Percentiles rank a stretch among this genome's conserved stretches.
These are phyloP conservation scores for Echeneis naucrates DNA, from an alignment of 2,797 vertebrate species.

Conservation along the genomic window DNA sequence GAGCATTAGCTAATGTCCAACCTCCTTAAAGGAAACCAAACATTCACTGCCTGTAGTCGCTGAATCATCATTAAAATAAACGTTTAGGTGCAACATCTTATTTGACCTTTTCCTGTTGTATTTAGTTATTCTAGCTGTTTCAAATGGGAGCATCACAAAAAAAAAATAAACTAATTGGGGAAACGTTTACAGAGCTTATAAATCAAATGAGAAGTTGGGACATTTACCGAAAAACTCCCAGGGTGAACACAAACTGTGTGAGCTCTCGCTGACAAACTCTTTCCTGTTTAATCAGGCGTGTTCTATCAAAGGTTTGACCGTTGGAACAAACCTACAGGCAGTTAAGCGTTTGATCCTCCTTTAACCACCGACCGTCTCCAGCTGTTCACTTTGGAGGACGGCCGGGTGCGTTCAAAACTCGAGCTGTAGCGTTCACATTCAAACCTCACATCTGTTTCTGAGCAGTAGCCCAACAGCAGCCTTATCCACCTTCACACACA, in stretches of 20 bases:
- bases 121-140: too few species aligned
- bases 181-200: too few species aligned
- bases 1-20: background rate
- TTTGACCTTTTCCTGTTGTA: too few species aligned
- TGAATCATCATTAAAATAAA: too few species aligned
- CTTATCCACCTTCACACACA: constrained; percentile 47
- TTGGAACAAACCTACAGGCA: constrained; percentile 9
- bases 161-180: too few species aligned
- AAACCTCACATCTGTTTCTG: constrained; percentile 42
- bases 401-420: constrained; percentile 14
- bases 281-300: background rate
- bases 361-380: constrained; percentile 35
- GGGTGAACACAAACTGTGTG: too few species aligned
- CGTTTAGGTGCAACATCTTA: too few species aligned
- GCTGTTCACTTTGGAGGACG: constrained; percentile 23
- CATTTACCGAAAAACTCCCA: too few species aligned
- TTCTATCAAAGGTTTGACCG: background rate
- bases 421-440: constrained; percentile 59
- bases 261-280: too few species aligned
- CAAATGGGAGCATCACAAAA: too few species aligned
- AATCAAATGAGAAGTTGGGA: too few species aligned
- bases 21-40: constrained; percentile 23
- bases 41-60: constrained; percentile 6
- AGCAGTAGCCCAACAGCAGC: constrained; percentile 63
- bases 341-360: constrained; percentile 10